phyloP scores from a whole-genome alignment of 1,140 invertebrate species.

The Drosophila pruinosa region DNA sequence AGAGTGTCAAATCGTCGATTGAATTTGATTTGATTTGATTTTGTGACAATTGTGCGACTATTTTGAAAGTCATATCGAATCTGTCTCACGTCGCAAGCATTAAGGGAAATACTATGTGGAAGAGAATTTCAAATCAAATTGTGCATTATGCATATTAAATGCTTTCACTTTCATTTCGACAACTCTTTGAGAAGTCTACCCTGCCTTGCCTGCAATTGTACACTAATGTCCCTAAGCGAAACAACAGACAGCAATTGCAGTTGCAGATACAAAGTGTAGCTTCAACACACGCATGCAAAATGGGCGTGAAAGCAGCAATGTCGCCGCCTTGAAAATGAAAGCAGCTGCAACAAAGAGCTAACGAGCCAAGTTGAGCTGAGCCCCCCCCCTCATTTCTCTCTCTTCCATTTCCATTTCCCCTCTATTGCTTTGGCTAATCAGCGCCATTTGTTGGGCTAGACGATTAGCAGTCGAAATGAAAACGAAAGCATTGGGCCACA shows the following conservation, averaged over 20 bases:
- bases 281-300: slow-evolving; percentile 20
- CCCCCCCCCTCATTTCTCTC: neutral
- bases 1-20: slow-evolving; percentile 35
- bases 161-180: slow-evolving; percentile 69
- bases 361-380: slow-evolving; percentile 5
- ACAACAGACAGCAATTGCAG: neutral
- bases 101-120: slow-evolving; percentile 24
- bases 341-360: slow-evolving; percentile 24
- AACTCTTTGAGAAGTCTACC: neutral
- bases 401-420: neutral
- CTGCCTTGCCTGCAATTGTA: slow-evolving; percentile 1
- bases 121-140: slow-evolving; percentile 31
- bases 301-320: slow-evolving; percentile 32
- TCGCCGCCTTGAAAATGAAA: slow-evolving; percentile 32
- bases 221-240: neutral
- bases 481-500: slow-evolving; percentile 52
- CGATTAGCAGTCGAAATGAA: slow-evolving; percentile 46
- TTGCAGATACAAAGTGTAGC: slow-evolving; percentile 15
- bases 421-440: slow-evolving; percentile 26
- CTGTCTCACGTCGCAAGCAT: slow-evolving; percentile 7
- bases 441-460: slow-evolving; percentile 44
- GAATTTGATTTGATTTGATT: slow-evolving; percentile 15
- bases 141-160: slow-evolving; percentile 74
- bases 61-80: slow-evolving; percentile 31
- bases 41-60: slow-evolving; percentile 34